Conservation (phyloP, 2,797 vertebrate species). For the Sebastes wilsoni region DNA sequence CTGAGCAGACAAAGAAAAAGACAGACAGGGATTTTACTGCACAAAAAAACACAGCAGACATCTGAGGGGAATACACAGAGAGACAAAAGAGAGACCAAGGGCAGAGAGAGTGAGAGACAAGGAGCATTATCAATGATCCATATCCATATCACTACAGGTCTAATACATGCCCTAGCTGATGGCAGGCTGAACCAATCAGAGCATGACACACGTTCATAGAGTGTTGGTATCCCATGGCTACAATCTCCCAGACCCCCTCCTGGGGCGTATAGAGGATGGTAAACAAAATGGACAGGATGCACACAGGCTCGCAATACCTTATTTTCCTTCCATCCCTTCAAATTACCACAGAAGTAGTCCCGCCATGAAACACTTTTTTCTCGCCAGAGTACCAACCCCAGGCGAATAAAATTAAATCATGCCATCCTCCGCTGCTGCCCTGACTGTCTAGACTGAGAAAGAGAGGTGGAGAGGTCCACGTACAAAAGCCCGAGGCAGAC, state of each 20-base stretch:
- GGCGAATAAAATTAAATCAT: conserved; percentile 47
- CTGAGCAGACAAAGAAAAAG: conserved; percentile 14
- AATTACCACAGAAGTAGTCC: not conserved
- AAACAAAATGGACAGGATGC: conserved; percentile 50
- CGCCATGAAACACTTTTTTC: not conserved
- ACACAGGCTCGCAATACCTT: conserved; percentile 13
- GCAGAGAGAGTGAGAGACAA: conserved; percentile 15
- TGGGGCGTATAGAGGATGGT: conserved; percentile 19
- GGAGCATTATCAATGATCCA: conserved; percentile 55
- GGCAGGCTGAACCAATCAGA: conserved; percentile 66
- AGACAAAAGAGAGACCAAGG: conserved; percentile 6
- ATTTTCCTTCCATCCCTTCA: not conserved
- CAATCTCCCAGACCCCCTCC: conserved; percentile 49
- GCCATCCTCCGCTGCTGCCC: conserved; percentile 12
- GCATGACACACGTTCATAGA: conserved; percentile 40
- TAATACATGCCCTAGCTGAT: conserved; percentile 34
- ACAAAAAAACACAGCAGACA: not conserved
- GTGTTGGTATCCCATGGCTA: conserved; percentile 64
- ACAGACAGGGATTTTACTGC: not conserved
- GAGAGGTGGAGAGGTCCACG: conserved; percentile 2
- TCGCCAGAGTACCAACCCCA: not conserved
- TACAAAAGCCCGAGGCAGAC: conserved; percentile 14
- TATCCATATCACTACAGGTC: conserved; percentile 56
- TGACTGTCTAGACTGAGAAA: conserved; percentile 42
- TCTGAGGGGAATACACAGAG: not conserved